phyloP scores from a whole-genome alignment of 2,888 invertebrate species.

The Drosophila flavopinicola region DNA sequence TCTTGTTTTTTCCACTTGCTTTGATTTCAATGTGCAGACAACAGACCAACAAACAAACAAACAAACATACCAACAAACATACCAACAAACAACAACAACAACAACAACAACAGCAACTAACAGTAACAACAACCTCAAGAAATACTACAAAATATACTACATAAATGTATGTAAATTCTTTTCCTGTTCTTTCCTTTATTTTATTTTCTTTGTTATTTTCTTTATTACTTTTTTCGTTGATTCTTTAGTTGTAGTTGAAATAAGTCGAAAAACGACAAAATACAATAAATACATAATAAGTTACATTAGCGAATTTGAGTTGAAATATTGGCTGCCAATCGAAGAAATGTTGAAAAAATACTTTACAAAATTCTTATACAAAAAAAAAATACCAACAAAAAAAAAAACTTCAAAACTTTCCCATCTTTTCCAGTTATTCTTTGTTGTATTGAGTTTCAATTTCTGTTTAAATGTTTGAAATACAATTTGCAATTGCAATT shows the following conservation, averaged over 20 bases:
- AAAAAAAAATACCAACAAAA: too few relatives aligned
- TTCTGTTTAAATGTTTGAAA: constrained; percentile 13
- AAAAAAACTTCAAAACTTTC: constrained; percentile 23
- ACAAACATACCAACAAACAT: constrained; percentile 22
- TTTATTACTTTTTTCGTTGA: constrained; percentile 2
- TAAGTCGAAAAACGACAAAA: constrained; percentile 37
- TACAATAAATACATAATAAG: constrained; percentile 10
- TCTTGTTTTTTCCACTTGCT: not conserved
- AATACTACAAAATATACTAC: constrained; percentile 27
- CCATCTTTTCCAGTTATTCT: constrained; percentile 30
- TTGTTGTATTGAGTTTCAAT: constrained; percentile 40
- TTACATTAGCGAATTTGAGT: constrained; percentile 18
- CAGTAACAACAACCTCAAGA: constrained; percentile 24
- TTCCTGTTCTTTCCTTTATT: constrained; percentile 40
- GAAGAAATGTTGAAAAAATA: constrained; percentile 10
- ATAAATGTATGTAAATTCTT: constrained; percentile 39
- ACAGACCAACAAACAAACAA: constrained; percentile 39
- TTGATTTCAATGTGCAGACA: constrained; percentile 38
- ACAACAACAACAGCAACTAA: constrained; percentile 23
- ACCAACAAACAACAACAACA: constrained; percentile 29
- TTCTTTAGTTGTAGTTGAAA: constrained; percentile 30
- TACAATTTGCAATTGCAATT: constrained; percentile 24
- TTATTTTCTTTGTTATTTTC: constrained; percentile 6
- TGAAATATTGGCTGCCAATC: constrained; percentile 46
- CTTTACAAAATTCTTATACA: not conserved